Percentiles rank a stretch among this genome's conserved stretches.
Evolutionary conservation across 2,888 invertebrate genomes (phyloP).

Genomic region (Temnothorax rugatulus): DNA sequence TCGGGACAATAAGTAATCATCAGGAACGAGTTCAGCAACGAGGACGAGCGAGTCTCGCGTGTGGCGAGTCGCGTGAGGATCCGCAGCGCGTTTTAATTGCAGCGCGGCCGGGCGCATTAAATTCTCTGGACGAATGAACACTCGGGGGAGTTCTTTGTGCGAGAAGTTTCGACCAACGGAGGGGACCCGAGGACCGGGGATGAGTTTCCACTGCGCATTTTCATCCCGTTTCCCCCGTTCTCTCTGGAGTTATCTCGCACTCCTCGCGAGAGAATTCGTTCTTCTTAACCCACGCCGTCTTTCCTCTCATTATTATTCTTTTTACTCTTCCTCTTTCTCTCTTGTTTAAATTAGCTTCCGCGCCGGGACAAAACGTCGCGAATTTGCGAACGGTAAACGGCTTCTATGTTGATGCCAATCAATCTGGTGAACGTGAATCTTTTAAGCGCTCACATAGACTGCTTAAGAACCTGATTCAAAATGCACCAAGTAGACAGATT

Average conservation of each 20-base stretch:
- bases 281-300: conserved; percentile 30
- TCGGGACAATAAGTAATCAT: conserved; percentile 59
- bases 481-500: neutral
- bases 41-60: conserved; percentile 13
- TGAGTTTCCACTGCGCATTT: conserved; percentile 39
- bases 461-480: conserved; percentile 2
- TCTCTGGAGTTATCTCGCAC: conserved; percentile 7
- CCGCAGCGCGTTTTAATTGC: conserved; percentile 65
- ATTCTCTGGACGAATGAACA: conserved; percentile 56
- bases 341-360: conserved; percentile 27
- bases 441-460: conserved; percentile 19
- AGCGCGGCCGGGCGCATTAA: conserved; percentile 39
- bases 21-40: conserved; percentile 52
- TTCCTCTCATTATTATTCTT: conserved; percentile 15
- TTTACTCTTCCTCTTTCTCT: neutral
- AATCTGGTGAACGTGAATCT: conserved; percentile 11
- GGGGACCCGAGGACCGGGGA: neutral
- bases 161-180: conserved; percentile 41
- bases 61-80: conserved; percentile 18
- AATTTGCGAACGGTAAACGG: conserved; percentile 33
- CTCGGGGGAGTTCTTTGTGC: conserved; percentile 37
- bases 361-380: conserved; percentile 10
- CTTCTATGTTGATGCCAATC: conserved; percentile 38
- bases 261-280: conserved; percentile 27
- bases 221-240: conserved; percentile 15